phyloP scores from a whole-genome alignment of 1,140 invertebrate genomes.

The Epicauta chinensis region DNA sequence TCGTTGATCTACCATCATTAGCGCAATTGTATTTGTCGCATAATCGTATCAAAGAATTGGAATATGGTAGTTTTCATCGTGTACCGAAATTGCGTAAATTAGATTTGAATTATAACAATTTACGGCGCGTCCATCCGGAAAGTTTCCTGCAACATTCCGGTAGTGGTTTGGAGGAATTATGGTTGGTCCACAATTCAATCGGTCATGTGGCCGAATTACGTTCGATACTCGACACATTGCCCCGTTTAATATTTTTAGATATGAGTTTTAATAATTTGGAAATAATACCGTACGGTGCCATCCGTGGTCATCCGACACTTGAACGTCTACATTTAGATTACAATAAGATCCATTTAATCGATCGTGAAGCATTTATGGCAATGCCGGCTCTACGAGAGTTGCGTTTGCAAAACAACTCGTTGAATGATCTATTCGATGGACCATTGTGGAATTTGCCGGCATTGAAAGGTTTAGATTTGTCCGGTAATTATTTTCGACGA shows the following conservation, averaged over 20 bases:
- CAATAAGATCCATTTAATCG: constrained; percentile 66
- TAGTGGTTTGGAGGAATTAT: constrained; percentile 68
- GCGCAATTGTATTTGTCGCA: constrained; percentile 62
- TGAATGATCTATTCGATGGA: constrained; percentile 52
- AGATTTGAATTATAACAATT: constrained; percentile 70
- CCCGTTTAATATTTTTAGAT: constrained; percentile 68
- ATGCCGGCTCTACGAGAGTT: constrained; percentile 78
- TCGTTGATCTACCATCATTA: constrained; percentile 70
- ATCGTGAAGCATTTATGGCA: constrained; percentile 66
- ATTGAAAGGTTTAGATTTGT: constrained; percentile 74
- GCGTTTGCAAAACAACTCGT: constrained; percentile 69
- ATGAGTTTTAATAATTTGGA: constrained; percentile 67
- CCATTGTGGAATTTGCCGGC: constrained; percentile 77
- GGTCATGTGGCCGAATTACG: constrained; percentile 63
- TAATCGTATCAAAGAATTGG: constrained; percentile 69
- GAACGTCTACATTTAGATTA: constrained; percentile 75
- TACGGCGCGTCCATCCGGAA: constrained; percentile 72
- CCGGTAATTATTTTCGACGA: constrained; percentile 65
- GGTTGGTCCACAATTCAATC: constrained; percentile 68
- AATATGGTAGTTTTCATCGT: constrained; percentile 70
- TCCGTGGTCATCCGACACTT: constrained; percentile 69
- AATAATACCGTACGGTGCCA: constrained; percentile 64
- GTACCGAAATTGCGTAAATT: constrained; percentile 65
- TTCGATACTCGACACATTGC: constrained; percentile 67
- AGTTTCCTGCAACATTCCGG: constrained; percentile 67